Base-by-base conservation (phyloP, 2,113 vertebrate species). In the Harpagus bidentatus region DNA sequence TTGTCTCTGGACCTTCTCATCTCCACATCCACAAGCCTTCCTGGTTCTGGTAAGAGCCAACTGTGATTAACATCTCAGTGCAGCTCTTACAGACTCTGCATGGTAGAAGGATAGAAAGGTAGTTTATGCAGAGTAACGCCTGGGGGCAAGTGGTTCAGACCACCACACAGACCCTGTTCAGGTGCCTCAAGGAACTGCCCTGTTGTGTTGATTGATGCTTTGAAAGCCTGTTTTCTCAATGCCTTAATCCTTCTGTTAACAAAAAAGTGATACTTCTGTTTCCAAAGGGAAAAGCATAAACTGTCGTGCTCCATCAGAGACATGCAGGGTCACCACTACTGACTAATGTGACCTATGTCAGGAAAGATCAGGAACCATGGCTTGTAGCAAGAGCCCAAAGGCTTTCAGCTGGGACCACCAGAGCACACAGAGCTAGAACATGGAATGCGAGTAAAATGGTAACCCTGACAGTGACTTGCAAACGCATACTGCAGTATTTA, bases 261-360 rank as follows among this genome's bases (percentile, higher is more conserved):
- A 53, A 80, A 80, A 69, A 90, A 29, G 17, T 14, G 11, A 11
- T 40, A 16, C 8, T 45, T 73, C 25, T 48, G 3, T 11, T 62
- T 48, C 21, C 34, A 36, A 88, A 43, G 3, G 4, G 36, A 86
- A 85, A 11, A 69, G 28, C 6, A 32, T 58, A 26, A 91, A 66
- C 22, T 61, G 18, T 16, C 16, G 10, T 29, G 38, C 7, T 11
- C 22, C 25, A n/a, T 38, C 19, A 69, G 62, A 50, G 3, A 69
- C 6, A 38, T 31, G 25, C 19, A 58, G 36, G 2, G 6, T 40
- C 40, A 45, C 8, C 58, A 26, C 7, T 73, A 12, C 16, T 29
- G 19, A 61, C 16, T 1, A 1, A 18, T 13, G 19, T 1, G 2
- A 36, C 11, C 11, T n/a, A 4, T 28, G 13, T 34, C 25, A 82